A percentile compares a stretch with the other conserved stretches of the same genome.
Conservation (phyloP, 1,140 invertebrate genomes). For the Eumaeus atala region DNA sequence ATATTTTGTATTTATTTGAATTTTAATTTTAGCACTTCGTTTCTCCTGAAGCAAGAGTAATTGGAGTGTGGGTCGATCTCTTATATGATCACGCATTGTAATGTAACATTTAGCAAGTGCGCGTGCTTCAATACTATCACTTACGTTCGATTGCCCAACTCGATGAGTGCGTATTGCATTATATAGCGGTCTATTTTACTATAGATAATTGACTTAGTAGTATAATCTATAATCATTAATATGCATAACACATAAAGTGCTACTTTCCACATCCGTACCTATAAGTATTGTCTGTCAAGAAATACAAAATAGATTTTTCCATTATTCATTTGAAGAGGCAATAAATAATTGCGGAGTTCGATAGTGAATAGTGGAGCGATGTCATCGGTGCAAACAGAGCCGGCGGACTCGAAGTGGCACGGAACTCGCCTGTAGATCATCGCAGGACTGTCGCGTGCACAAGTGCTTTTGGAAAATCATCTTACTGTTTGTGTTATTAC, state of each 20-base stretch:
- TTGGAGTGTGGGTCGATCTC: not conserved
- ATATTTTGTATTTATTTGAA: too few species aligned
- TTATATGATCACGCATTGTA: constrained; percentile 4
- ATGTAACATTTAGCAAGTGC: not conserved
- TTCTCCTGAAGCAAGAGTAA: too few species aligned
- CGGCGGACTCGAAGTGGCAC: constrained; percentile 25
- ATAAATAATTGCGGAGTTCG: constrained; percentile 21
- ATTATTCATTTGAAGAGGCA: constrained; percentile 1
- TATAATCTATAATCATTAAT: too few species aligned
- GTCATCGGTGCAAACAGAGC: constrained; percentile 21
- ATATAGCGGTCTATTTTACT: too few species aligned
- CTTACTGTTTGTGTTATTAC: not conserved
- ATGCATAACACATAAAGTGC: too few species aligned
- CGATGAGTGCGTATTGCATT: too few species aligned
- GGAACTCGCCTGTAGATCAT: constrained; percentile 24
- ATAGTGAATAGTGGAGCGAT: constrained; percentile 18
- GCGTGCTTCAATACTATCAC: not conserved
- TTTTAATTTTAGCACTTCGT: too few species aligned
- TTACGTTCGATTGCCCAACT: too few species aligned
- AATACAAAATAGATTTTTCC: too few species aligned
- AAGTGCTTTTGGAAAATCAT: constrained; percentile 17
- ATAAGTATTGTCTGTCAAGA: too few species aligned
- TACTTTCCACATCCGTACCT: too few species aligned
- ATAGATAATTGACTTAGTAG: too few species aligned
- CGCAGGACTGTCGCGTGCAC: constrained; percentile 19